phyloP scores from a whole-genome alignment of 2,888 invertebrate species.

The Lochmaea crataegi region DNA sequence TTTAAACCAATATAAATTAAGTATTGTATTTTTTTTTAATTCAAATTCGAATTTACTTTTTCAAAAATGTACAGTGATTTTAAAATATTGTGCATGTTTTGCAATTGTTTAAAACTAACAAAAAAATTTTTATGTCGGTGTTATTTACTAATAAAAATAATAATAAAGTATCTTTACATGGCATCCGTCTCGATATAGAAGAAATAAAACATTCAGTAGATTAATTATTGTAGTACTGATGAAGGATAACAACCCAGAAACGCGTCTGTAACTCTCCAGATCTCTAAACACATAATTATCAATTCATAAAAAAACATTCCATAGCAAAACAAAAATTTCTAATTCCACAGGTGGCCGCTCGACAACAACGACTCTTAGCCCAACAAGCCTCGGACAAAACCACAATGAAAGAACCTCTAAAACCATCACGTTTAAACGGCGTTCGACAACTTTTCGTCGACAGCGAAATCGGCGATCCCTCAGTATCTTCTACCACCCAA shows the following conservation, averaged over 20 bases:
- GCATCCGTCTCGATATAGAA: background rate
- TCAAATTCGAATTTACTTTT: no score
- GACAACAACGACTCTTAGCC: slow-evolving; percentile 72
- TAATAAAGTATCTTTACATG: background rate
- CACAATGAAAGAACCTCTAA: slow-evolving; percentile 58
- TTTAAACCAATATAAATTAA: background rate
- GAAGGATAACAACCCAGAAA: no score
- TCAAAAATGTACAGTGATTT: background rate
- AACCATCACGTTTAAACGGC: slow-evolving; percentile 61
- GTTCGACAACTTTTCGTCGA: slow-evolving; percentile 62
- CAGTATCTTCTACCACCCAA: slow-evolving; percentile 62
- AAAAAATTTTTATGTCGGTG: background rate
- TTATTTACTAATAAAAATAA: slow-evolving; percentile 10
- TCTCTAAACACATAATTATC: background rate
- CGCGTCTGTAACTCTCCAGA: no score
- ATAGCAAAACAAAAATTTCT: background rate
- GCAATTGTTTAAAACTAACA: slow-evolving; percentile 22
- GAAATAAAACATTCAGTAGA: no score
- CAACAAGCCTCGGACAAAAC: slow-evolving; percentile 57
- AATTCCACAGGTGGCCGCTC: slow-evolving; percentile 71
- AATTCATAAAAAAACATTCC: background rate
- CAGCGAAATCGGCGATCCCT: slow-evolving; percentile 61
- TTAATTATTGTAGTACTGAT: no score
- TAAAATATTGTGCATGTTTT: slow-evolving; percentile 17
- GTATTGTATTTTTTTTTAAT: slow-evolving; percentile 13